Conservation (phyloP, 1,140 invertebrate species). For the Ladona fulva region DNA sequence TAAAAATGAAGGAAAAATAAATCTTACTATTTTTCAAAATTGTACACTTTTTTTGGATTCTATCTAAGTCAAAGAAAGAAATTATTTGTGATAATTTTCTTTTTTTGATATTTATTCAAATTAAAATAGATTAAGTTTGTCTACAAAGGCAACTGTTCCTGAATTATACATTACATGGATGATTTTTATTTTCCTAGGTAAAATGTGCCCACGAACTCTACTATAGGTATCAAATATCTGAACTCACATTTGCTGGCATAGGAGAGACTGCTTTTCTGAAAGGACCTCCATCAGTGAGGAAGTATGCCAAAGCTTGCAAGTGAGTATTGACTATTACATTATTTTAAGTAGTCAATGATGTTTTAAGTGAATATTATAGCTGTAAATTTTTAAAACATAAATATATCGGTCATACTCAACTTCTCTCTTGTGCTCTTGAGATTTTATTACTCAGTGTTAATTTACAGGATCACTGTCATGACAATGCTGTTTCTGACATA, state of each 20-base stretch:
- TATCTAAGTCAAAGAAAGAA: no score
- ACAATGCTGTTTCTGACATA: constrained; percentile 66
- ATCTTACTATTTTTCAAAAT: no score
- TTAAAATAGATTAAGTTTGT: no score
- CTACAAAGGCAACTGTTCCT: no score
- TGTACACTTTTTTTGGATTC: no score
- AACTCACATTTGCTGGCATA: constrained; percentile 70
- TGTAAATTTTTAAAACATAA: no score
- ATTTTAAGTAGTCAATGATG: no score
- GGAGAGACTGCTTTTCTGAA: constrained; percentile 60
- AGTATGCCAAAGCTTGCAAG: constrained; percentile 52
- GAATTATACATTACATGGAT: no score
- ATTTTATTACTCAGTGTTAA: constrained; percentile 35
- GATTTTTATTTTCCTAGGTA: constrained; percentile 45
- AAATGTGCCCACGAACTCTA: constrained; percentile 73
- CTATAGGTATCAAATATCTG: constrained; percentile 51
- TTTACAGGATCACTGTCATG: constrained; percentile 46
- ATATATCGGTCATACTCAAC: constrained; percentile 12
- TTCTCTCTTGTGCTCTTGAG: constrained; percentile 29
- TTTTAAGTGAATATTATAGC: no score
- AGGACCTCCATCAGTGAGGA: constrained; percentile 55
- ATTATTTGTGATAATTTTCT: no score
- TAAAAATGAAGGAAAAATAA: no score
- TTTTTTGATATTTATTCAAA: no score
- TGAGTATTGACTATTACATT: constrained; percentile 30